These are phyloP conservation scores for Portunus trituberculatus DNA, from an alignment of 1,140 invertebrate species.

Conservation along the genomic window DNA sequence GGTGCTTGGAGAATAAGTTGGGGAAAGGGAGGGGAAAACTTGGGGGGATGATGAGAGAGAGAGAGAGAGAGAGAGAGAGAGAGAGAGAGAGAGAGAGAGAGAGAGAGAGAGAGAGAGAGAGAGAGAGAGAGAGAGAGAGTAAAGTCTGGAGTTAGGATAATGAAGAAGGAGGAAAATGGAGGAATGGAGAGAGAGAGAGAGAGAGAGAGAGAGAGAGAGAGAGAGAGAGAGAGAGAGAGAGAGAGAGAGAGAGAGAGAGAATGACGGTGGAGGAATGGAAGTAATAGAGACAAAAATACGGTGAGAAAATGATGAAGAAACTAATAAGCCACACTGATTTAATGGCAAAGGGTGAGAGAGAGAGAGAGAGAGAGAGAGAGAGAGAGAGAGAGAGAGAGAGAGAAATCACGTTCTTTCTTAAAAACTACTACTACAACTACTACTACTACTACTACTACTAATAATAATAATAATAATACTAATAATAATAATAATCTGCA, in stretches of 20 bases:
- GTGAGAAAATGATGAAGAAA: too few species aligned
- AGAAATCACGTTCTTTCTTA: too few species aligned
- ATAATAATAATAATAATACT: too few species aligned
- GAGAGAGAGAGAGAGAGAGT: slow-evolving; percentile 60
- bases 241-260: slow-evolving; percentile 36
- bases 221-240: slow-evolving; percentile 8
- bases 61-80: neutral
- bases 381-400: too few species aligned
- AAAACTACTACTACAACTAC: too few species aligned
- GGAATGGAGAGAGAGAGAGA: slow-evolving; percentile 50
- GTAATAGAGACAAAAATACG: too few species aligned
- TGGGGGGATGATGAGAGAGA: neutral
- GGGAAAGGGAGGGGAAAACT: neutral
- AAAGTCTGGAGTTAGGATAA: neutral
- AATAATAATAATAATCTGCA: too few species aligned
- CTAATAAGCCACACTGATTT: too few species aligned
- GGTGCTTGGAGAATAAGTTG: neutral
- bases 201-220: slow-evolving; percentile 56
- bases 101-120: slow-evolving; percentile 62
- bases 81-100: neutral
- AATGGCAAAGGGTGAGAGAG: too few species aligned
- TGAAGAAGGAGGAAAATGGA: too few species aligned
- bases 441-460: too few species aligned
- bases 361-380: too few species aligned
- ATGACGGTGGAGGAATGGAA: neutral